A percentile compares a stretch with the other conserved stretches of the same genome.
phyloP scores from a whole-genome alignment of 2,113 vertebrate genomes.

The Callocephalon fimbriatum region DNA sequence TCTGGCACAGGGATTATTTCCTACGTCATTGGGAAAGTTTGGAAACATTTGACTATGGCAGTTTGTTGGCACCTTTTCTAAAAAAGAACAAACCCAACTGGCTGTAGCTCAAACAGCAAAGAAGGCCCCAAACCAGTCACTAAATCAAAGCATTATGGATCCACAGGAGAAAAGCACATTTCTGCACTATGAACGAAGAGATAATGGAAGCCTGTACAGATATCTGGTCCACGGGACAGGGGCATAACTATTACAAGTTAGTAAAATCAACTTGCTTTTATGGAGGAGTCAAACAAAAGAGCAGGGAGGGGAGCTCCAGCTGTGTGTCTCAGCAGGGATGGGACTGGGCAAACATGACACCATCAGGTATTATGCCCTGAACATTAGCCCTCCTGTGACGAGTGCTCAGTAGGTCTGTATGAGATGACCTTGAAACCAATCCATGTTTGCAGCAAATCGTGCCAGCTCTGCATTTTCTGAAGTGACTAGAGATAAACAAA shows the following conservation, averaged over 20 bases:
- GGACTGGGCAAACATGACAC: background rate
- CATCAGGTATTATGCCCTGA: background rate
- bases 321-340: background rate
- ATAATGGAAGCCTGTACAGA: background rate
- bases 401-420: background rate
- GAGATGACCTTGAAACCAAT: background rate
- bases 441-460: background rate
- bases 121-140: background rate
- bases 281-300: background rate
- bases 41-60: background rate
- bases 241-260: background rate
- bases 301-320: background rate
- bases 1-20: slow-evolving; percentile 10
- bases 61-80: slow-evolving; percentile 12
- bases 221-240: background rate
- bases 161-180: background rate
- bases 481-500: background rate
- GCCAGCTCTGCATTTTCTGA: background rate
- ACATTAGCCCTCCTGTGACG: background rate
- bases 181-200: background rate
- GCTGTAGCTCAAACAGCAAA: background rate
- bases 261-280: slow-evolving; percentile 10
- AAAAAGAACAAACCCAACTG: background rate
- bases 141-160: background rate
- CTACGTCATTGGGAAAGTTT: background rate